Percentiles rank a stretch among this genome's conserved stretches.
These are phyloP conservation scores for Etheostoma nigrum DNA, from an alignment of 2,797 vertebrate genomes.

Conservation along the genomic window DNA sequence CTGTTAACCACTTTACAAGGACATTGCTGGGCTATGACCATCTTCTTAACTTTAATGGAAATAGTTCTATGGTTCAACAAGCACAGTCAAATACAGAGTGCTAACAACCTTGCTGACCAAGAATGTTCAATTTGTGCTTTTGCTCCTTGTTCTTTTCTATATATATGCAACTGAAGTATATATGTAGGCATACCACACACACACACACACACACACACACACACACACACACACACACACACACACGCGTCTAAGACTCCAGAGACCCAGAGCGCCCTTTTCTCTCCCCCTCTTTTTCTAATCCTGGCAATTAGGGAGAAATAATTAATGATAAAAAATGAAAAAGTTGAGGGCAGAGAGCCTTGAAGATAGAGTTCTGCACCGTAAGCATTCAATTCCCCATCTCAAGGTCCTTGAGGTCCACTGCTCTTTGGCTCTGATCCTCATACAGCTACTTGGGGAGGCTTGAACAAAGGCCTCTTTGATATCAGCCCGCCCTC, in stretches of 20 bases:
- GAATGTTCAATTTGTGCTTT: conserved; percentile 68
- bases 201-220: conserved; percentile 46
- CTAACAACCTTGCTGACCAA: conserved; percentile 71
- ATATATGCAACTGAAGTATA: conserved; percentile 33
- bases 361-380: conserved; percentile 84
- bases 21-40: conserved; percentile 60
- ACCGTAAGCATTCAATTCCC: conserved; percentile 81
- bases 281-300: conserved; percentile 71
- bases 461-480: conserved; percentile 67
- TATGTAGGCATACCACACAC: conserved; percentile 26
- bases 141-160: conserved; percentile 48
- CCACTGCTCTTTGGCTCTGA: conserved; percentile 75
- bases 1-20: conserved; percentile 60
- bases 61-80: conserved; percentile 70
- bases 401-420: conserved; percentile 82
- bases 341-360: conserved; percentile 77
- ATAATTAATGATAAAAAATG: conserved; percentile 84
- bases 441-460: conserved; percentile 65
- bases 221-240: conserved; percentile 26
- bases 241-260: conserved; percentile 60
- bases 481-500: conserved; percentile 64
- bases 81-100: conserved; percentile 60
- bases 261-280: conserved; percentile 70
- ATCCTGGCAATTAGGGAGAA: conserved; percentile 85
- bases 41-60: conserved; percentile 71